Base-by-base conservation (phyloP, 2,888 invertebrate species). In the Villa cingulata region DNA sequence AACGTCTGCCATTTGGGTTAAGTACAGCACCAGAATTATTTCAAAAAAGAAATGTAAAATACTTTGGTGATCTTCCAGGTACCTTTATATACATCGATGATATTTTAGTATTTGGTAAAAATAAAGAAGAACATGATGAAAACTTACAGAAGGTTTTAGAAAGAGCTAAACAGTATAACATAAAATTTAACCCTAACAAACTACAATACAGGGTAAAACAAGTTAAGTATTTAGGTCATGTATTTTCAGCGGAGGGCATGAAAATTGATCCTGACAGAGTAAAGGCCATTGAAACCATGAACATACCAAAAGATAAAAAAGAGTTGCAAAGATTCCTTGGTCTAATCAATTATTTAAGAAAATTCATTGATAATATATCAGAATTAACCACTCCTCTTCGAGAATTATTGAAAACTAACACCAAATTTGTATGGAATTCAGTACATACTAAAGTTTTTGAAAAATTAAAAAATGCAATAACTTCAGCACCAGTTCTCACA, bases 131-230 rank as follows among this genome's bases (percentile, higher is more conserved):
- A n/a, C n/a, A n/a, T n/a, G n/a, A n/a, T n/a, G n/a, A n/a, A n/a
- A n/a, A n/a, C 43, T 17, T 19, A 37, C 32, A 23, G n/a, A 38
- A 45, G 23, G 36, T 48, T 34, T 27, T 44, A 17, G 23, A 41
- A 37, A 41, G 42, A 40, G 45, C 48, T 17, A 43, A 36, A 7
- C 16, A 46, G 19, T 2, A 27, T 17, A 43, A 41, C 17, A 39
- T 51, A 10, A 51, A 46, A 43, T 48, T 48, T 23, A 48, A 51
- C 43, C n/a, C 19, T 39, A 37, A 23, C 10, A 46, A 46, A 42
- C 15, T 48, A 15, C 45, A 48, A 36, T n/a, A n/a, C n/a, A n/a
- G n/a, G n/a, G n/a, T n/a, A n/a, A n/a, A n/a, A n/a, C n/a, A n/a
- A n/a, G n/a, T n/a, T n/a, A n/a, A n/a, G n/a, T n/a, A n/a, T n/a